phyloP scores from a whole-genome alignment of 1,140 invertebrate genomes.

The Spodoptera litura region DNA sequence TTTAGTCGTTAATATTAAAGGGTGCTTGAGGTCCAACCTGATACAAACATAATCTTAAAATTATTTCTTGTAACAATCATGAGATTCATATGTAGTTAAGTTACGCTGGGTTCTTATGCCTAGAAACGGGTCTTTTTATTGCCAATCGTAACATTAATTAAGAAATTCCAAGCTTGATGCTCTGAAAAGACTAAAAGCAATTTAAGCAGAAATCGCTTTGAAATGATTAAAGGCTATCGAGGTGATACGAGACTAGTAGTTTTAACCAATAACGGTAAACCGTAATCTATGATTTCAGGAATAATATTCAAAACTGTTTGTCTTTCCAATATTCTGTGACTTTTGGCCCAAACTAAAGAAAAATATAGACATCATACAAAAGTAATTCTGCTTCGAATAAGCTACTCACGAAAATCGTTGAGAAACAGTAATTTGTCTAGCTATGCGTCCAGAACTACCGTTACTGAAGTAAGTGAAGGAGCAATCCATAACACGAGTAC shows the following conservation, averaged over 20 bases:
- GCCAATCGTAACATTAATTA: constrained; percentile 16
- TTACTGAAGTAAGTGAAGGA: constrained; percentile 30
- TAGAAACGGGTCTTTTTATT: neutral
- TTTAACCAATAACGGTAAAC: neutral
- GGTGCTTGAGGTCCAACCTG: neutral
- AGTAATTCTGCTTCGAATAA: neutral
- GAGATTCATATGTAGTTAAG: constrained; percentile 20
- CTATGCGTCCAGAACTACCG: constrained; percentile 29
- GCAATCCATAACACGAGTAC: constrained; percentile 42
- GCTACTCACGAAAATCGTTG: constrained; percentile 27
- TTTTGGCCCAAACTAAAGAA: neutral
- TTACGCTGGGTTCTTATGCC: constrained; percentile 1
- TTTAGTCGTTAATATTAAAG: neutral
- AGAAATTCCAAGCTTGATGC: constrained; percentile 9
- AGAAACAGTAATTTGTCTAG: constrained; percentile 40
- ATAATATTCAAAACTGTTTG: too few relatives aligned
- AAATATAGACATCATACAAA: neutral
- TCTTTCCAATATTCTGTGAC: too few relatives aligned
- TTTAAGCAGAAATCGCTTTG: neutral
- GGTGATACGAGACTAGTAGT: neutral
- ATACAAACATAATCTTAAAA: neutral
- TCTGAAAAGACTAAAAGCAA: neutral
- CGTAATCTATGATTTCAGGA: neutral
- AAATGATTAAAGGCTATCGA: neutral
- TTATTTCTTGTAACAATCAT: neutral